Percentiles rank a stretch among this genome's conserved stretches.
These are phyloP conservation scores for Pangasius sanitwongsei DNA, from an alignment of 2,797 vertebrate species.

Conservation along the genomic window DNA sequence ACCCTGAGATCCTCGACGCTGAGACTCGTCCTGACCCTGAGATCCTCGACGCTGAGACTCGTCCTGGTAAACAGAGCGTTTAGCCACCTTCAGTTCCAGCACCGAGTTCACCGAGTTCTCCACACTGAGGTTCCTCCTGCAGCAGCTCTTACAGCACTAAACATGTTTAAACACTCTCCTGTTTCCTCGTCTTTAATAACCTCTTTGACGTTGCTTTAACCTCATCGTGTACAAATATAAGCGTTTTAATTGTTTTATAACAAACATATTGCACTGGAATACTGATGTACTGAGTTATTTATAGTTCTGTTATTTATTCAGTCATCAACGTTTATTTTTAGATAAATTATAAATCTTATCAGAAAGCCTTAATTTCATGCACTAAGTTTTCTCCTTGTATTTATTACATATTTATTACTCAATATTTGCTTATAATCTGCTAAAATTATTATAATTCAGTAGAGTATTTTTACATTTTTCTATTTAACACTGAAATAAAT, in stretches of 20 bases:
- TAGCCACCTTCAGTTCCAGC: background rate
- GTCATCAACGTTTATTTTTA: background rate
- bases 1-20: background rate
- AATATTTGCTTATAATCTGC: background rate
- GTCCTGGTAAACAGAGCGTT: background rate
- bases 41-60: background rate
- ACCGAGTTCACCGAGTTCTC: background rate
- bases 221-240: background rate
- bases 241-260: background rate
- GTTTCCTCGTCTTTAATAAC: background rate
- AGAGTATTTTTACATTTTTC: conserved; percentile 43
- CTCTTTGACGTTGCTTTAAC: background rate
- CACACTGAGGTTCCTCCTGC: background rate
- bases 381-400: background rate
- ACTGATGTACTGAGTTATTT: conserved; percentile 12
- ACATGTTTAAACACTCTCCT: background rate
- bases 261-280: background rate
- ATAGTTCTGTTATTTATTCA: background rate
- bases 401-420: background rate
- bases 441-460: background rate
- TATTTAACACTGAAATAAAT: conserved; percentile 67
- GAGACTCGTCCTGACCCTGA: background rate
- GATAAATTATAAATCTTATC: background rate
- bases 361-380: background rate
- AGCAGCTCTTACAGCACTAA: background rate